Evolutionary conservation across 2,888 invertebrate genomes (phyloP).

Genomic region (Lasioglossum leucozonium): DNA sequence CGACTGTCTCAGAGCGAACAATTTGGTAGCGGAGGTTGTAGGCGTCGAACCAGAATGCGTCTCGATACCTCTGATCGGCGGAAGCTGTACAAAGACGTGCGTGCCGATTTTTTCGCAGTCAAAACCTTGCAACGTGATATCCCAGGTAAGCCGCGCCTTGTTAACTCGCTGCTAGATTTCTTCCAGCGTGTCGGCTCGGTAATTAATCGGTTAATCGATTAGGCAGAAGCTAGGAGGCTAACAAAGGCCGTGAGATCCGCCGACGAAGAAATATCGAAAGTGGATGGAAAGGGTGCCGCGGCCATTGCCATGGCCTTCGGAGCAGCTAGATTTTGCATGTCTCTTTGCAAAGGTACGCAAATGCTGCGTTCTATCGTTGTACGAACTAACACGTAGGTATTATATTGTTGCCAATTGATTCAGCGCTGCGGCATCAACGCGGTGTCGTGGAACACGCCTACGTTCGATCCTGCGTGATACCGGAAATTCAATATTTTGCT

Average conservation of each 20-base stretch:
- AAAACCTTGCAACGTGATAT: conserved; percentile 85
- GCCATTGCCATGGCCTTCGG: conserved; percentile 88
- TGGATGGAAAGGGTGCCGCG: conserved; percentile 86
- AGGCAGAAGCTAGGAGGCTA: conserved; percentile 84
- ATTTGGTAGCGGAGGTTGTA: conserved; percentile 89
- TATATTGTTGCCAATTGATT: neutral
- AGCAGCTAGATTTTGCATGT: conserved; percentile 87
- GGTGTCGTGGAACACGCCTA: conserved; percentile 78
- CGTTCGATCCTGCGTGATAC: conserved; percentile 75
- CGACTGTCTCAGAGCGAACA: conserved; percentile 90
- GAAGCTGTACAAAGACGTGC: conserved; percentile 90
- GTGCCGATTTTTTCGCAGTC: conserved; percentile 92
- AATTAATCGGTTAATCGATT: conserved; percentile 19
- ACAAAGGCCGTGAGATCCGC: conserved; percentile 85
- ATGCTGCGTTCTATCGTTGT: neutral
- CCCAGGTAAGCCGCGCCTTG: conserved; percentile 36
- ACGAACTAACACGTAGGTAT: neutral
- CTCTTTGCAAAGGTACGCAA: conserved; percentile 85
- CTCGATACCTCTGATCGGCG: conserved; percentile 91
- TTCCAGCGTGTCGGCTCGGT: neutral
- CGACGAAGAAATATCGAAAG: conserved; percentile 87
- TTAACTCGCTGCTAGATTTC: neutral
- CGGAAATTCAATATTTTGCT: conserved; percentile 77
- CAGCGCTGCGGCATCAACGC: conserved; percentile 59
- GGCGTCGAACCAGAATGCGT: conserved; percentile 88